Evolutionary conservation across 2,797 vertebrate genomes (phyloP).

Genomic region (Rhodeus uyekii): DNA sequence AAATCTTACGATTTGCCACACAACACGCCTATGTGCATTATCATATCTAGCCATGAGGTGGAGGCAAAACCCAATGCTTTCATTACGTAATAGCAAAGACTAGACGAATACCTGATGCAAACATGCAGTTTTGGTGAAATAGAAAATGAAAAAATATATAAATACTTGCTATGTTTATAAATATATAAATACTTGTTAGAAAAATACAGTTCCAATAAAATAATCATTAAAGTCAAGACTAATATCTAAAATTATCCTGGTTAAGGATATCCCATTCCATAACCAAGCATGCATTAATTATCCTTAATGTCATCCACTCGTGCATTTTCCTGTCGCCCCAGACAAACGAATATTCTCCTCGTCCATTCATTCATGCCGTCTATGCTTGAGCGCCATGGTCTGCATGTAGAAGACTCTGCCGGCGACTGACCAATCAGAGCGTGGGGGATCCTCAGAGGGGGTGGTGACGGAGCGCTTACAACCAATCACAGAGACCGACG

Average conservation of each 20-base stretch:
- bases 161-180: not conserved
- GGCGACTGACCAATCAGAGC: conserved; percentile 16
- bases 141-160: too few species aligned
- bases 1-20: not conserved
- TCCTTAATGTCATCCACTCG: not conserved
- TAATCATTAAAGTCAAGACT: not conserved
- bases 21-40: not conserved
- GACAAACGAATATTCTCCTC: not conserved
- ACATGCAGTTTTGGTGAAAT: not conserved
- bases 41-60: conserved; percentile 7
- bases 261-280: not conserved
- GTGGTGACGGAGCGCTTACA: not conserved
- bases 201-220: not conserved
- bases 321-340: not conserved
- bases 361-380: not conserved
- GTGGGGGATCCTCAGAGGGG: not conserved
- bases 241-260: not conserved
- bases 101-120: not conserved
- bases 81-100: conserved; percentile 4
- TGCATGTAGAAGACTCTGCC: not conserved
- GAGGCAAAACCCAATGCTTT: not conserved
- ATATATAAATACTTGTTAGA: not conserved
- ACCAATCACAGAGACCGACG: conserved; percentile 17
- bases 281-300: not conserved
- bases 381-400: not conserved